Percentiles rank a stretch among this genome's conserved stretches.
Evolutionary conservation across 2,113 vertebrate genomes (phyloP).

Genomic region (Eira barbara): DNA sequence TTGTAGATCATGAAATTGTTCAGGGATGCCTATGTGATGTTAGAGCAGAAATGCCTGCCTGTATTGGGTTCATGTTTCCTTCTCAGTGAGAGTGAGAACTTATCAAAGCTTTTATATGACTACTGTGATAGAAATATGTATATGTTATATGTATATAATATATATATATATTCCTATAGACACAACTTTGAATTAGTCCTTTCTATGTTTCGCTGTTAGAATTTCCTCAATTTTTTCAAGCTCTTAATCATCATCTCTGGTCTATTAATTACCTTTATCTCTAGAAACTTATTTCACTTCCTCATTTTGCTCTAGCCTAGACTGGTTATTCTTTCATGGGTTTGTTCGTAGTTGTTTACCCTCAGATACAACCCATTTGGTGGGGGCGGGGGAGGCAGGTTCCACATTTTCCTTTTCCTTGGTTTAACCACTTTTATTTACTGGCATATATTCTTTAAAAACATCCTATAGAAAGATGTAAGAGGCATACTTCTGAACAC

Average conservation of each 20-base stretch:
- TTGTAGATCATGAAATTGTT: not conserved
- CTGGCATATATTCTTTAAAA: not conserved
- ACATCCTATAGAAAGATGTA: not conserved
- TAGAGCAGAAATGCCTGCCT: not conserved
- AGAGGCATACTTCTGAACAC: not conserved
- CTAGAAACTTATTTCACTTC: not conserved
- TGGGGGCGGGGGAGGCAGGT: rapidly evolving
- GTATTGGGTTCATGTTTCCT: not conserved
- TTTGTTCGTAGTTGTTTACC: not conserved
- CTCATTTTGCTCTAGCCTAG: not conserved
- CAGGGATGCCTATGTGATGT: too few relatives aligned
- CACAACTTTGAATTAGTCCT: not conserved
- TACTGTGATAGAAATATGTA: not conserved
- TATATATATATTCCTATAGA: not conserved
- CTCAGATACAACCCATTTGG: not conserved
- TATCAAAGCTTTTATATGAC: not conserved
- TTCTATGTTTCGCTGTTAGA: not conserved
- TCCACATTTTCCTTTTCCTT: not conserved
- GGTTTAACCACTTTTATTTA: not conserved
- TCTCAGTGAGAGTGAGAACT: not conserved
- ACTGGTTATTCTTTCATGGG: not conserved
- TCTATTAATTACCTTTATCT: not conserved
- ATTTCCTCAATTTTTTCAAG: not conserved
- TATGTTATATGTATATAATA: too few relatives aligned
- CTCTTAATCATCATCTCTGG: not conserved